A percentile compares a stretch with the other conserved stretches of the same genome.
These are phyloP conservation scores for Drosophila monieri DNA, from an alignment of 2,888 invertebrate genomes.

Conservation along the genomic window DNA sequence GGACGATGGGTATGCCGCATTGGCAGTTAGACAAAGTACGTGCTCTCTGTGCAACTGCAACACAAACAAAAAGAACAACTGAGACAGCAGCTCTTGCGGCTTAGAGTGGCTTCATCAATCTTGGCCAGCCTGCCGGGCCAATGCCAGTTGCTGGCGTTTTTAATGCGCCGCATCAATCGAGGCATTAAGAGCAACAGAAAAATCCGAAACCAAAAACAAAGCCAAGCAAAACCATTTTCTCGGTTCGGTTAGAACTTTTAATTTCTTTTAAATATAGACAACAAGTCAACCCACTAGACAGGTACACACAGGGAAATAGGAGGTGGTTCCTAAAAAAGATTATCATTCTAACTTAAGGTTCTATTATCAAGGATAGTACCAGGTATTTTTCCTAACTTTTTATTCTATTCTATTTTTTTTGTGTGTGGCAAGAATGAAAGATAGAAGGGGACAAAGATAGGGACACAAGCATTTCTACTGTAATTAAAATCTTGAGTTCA, in stretches of 20 bases:
- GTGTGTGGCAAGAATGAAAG: neutral
- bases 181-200: slow-evolving; percentile 61
- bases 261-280: slow-evolving; percentile 68
- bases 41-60: slow-evolving; percentile 56
- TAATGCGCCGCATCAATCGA: slow-evolving; percentile 75
- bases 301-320: slow-evolving; percentile 5
- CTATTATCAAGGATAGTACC: neutral
- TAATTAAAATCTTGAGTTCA: slow-evolving; percentile 72
- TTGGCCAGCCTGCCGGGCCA: slow-evolving; percentile 53
- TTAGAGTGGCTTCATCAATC: slow-evolving; percentile 69
- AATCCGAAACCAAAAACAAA: slow-evolving; percentile 23
- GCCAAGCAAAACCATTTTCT: slow-evolving; percentile 20
- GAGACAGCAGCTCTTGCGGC: slow-evolving; percentile 40
- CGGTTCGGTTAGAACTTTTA: slow-evolving; percentile 56
- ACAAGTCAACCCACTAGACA: slow-evolving; percentile 22
- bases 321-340: neutral
- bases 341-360: too few species aligned
- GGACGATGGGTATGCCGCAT: slow-evolving; percentile 50
- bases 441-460: slow-evolving; percentile 16
- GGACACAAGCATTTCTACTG: slow-evolving; percentile 60
- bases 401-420: slow-evolving; percentile 1
- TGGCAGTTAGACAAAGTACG: slow-evolving; percentile 79
- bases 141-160: slow-evolving; percentile 68
- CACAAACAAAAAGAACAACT: slow-evolving; percentile 2
- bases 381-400: neutral